phyloP scores from a whole-genome alignment of 2,113 vertebrate genomes.

The Onychostoma macrolepis region DNA sequence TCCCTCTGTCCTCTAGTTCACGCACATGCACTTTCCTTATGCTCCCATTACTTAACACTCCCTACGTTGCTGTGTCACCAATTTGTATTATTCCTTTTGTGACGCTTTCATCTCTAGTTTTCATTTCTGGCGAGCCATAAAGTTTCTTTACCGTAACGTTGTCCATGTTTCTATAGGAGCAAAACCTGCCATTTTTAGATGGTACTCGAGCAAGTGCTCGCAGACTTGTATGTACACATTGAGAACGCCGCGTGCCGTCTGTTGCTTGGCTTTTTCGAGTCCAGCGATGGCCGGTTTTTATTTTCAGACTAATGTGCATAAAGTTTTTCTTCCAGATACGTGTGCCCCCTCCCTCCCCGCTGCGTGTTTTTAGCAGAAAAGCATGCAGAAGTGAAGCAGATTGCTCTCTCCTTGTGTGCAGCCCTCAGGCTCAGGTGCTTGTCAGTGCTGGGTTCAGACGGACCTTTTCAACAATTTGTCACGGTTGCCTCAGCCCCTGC shows the following conservation, averaged over 20 bases:
- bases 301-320: not conserved
- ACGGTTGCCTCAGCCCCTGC: constrained; percentile 85
- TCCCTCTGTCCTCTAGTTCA: constrained; percentile 51
- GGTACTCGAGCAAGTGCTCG: constrained; percentile 12
- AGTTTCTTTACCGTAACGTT: constrained; percentile 70
- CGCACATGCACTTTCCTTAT: constrained; percentile 12
- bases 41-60: constrained; percentile 8
- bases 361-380: constrained; percentile 32
- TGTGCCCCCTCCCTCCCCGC: constrained; percentile 44
- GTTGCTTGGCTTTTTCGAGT: not conserved
- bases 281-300: not conserved
- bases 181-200: constrained; percentile 67
- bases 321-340: not conserved
- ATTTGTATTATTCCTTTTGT: not conserved
- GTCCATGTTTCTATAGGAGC: constrained; percentile 77
- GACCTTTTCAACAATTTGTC: constrained; percentile 95
- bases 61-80: not conserved
- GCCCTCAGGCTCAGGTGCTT: constrained; percentile 91
- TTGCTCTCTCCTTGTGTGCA: constrained; percentile 58
- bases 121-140: constrained; percentile 62
- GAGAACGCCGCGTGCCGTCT: not conserved
- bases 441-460: constrained; percentile 81
- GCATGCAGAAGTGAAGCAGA: constrained; percentile 51
- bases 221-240: not conserved
- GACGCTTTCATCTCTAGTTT: not conserved